A percentile compares a stretch with the other conserved stretches of the same genome.
phyloP scores from a whole-genome alignment of 2,888 invertebrate species.

The Mycalesis mineus region DNA sequence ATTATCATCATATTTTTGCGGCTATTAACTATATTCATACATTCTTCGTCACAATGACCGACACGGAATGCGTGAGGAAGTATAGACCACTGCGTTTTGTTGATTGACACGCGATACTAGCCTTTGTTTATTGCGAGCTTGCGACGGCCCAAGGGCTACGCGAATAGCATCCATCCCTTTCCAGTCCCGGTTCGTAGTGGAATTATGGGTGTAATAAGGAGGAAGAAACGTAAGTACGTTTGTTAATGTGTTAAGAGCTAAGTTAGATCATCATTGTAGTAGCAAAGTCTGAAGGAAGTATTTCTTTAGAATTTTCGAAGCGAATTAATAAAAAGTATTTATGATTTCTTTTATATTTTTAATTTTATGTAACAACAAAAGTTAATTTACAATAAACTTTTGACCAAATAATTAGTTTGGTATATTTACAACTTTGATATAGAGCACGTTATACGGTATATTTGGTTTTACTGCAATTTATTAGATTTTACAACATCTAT shows the following conservation, averaged over 20 bases:
- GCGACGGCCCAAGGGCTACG: slow-evolving; percentile 5
- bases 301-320: no score
- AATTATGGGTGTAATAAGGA: slow-evolving; percentile 72
- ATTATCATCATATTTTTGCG: neutral
- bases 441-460: no score
- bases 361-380: no score
- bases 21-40: neutral
- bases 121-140: slow-evolving; percentile 18
- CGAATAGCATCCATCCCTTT: slow-evolving; percentile 32
- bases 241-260: neutral
- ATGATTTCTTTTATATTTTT: no score
- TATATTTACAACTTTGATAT: no score
- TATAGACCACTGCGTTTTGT: slow-evolving; percentile 54
- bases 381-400: no score
- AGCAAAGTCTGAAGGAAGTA: no score
- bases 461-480: no score
- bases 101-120: slow-evolving; percentile 35
- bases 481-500: no score
- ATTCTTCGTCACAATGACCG: slow-evolving; percentile 50
- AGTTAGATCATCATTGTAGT: neutral
- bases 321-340: no score
- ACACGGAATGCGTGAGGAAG: slow-evolving; percentile 59
- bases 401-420: no score
- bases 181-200: slow-evolving; percentile 45
- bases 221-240: slow-evolving; percentile 69